Percentiles rank a stretch among this genome's conserved stretches.
phyloP scores from a whole-genome alignment of 2,888 invertebrate species.

The Lasius fuliginosus region DNA sequence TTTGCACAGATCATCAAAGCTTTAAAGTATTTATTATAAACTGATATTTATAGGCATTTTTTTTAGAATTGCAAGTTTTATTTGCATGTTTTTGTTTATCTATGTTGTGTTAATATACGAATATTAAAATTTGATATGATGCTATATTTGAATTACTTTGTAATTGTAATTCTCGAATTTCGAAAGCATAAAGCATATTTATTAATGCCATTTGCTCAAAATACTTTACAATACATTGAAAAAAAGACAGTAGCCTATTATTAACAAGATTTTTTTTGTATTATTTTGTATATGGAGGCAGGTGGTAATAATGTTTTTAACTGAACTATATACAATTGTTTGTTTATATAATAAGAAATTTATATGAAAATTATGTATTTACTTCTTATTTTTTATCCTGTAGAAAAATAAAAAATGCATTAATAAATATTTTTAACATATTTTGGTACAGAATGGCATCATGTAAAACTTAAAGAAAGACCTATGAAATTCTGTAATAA shows the following conservation, averaged over 20 bases:
- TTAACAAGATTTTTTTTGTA: constrained; percentile 20
- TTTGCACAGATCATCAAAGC: not conserved
- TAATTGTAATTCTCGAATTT: not conserved
- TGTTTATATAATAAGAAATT: constrained; percentile 19
- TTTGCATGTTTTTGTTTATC: constrained; percentile 5
- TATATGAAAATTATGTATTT: not conserved
- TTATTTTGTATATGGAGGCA: not conserved
- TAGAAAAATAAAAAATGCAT: constrained; percentile 16
- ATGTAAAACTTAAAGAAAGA: constrained; percentile 3
- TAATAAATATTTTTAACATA: not conserved
- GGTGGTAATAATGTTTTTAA: not conserved
- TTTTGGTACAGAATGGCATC: not conserved
- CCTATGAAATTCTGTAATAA: not conserved
- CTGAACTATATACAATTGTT: constrained; percentile 12
- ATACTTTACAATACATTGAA: not conserved
- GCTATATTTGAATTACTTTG: constrained; percentile 8
- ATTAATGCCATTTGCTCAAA: not conserved
- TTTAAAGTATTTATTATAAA: constrained; percentile 32
- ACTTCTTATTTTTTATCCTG: constrained; percentile 3
- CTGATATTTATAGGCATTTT: not conserved
- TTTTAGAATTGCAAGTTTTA: constrained; percentile 20
- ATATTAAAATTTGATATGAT: constrained; percentile 15
- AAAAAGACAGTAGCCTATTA: not conserved
- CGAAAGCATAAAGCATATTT: not conserved
- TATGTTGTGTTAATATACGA: not conserved